A percentile compares a stretch with the other conserved stretches of the same genome.
phyloP scores from a whole-genome alignment of 2,797 vertebrate species.

The Naso thynnoides region DNA sequence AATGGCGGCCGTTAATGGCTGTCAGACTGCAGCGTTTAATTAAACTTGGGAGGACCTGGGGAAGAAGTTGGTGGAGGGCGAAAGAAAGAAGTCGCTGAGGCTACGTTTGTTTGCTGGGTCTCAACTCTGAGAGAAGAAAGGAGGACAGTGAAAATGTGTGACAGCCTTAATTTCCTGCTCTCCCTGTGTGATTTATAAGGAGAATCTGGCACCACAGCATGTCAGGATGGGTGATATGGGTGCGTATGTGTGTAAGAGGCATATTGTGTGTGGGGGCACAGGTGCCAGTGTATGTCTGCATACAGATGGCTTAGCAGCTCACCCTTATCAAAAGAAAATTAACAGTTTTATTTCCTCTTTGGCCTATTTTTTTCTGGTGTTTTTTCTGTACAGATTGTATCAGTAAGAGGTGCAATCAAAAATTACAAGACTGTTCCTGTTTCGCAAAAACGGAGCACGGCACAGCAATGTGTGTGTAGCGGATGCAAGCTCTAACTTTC shows the following conservation, averaged over 20 bases:
- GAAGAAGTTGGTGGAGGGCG: constrained; percentile 47
- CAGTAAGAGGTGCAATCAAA: too few species aligned
- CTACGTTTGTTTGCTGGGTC: constrained; percentile 53
- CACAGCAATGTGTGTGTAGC: too few species aligned
- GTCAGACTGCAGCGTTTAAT: constrained; percentile 79
- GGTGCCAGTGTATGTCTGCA: constrained; percentile 20
- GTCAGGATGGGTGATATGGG: constrained; percentile 50
- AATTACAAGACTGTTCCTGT: too few species aligned
- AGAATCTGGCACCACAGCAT: constrained; percentile 36
- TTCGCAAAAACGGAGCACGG: too few species aligned
- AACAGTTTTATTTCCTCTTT: background rate
- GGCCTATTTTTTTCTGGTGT: background rate
- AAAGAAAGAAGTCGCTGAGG: constrained; percentile 43
- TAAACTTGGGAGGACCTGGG: constrained; percentile 68
- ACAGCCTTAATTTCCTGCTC: constrained; percentile 79
- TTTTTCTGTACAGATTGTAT: background rate
- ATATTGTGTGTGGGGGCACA: constrained; percentile 22
- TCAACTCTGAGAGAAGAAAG: constrained; percentile 21
- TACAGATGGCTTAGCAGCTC: constrained; percentile 16
- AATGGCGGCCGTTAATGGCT: constrained; percentile 79
- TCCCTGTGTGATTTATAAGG: constrained; percentile 73
- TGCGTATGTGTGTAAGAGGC: constrained; percentile 37
- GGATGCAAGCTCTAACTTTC: too few species aligned
- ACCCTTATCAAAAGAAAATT: constrained; percentile 12
- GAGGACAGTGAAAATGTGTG: constrained; percentile 50